Base-by-base conservation (phyloP, 2,888 invertebrate genomes). In the Ctenicera cuprea region DNA sequence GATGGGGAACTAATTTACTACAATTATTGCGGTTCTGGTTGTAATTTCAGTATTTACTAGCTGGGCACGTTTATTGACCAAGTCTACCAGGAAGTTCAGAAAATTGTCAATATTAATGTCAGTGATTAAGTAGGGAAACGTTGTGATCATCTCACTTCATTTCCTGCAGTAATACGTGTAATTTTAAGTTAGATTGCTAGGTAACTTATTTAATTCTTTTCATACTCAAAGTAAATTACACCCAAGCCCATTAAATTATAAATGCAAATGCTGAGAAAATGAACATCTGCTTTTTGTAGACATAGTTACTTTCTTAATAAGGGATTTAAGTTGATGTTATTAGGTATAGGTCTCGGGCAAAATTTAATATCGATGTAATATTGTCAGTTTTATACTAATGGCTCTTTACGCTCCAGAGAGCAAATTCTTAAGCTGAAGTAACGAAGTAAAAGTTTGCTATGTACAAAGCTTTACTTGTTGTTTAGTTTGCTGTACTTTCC, bases 391-490 rank as follows among this genome's bases (percentile, higher is more conserved):
- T 52, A 33, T 37, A 52, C 33, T 50, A 66, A 45, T 52, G 66
- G 33, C 12, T 30, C 38, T 37, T 66, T 66, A 22, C 52, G 22
- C 66, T 52, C 38, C 12, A 52, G n/a, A 1, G 52, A 30, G 20
- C 66, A 66, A 52, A 54, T 66, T 22, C 50, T 38, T 66, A 64
- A 66, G 66, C 52, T 33, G 52, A 38, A 12, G 66, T 66, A 66
- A 66, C 66, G 54, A 66, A 66, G 66, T 54, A 66, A 54, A 64
- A 66, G 54, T 66, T 66, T 66, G 9, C 38, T n/a, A n/a, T 52
- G 41, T 66, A 54, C 66, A 52, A 52, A 66, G 38, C 52, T 38
- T 66, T 52, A 54, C 54, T 66, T 64, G 64, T 66, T 66, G 38
- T 66, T 66, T 22, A 66, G 20, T 52, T 52, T 14, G 33, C 9